Evolutionary conservation across 2,113 vertebrate genomes (phyloP).

Genomic region (Megaptera novaeangliae): DNA sequence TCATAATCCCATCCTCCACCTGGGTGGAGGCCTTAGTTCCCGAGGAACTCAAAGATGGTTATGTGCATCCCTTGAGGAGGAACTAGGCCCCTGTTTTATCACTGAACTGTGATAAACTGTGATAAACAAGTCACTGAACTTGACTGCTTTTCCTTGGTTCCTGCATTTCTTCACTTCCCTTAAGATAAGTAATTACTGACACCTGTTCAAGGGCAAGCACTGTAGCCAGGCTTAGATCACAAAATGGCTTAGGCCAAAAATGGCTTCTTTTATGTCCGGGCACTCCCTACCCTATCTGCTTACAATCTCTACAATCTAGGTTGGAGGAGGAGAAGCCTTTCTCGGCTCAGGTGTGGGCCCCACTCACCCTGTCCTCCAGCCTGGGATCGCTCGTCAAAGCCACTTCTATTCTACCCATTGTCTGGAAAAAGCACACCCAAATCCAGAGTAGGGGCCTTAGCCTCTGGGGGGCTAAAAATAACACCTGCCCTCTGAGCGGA

Average conservation of each 20-base stretch:
- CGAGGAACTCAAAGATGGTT: not conserved
- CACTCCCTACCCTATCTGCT: not conserved
- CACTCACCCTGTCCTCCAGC: not conserved
- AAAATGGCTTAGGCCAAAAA: not conserved
- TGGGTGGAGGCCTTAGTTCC: not conserved
- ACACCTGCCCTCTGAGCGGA: not conserved
- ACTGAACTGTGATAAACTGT: no score
- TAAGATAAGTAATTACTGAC: not conserved
- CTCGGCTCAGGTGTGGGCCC: not conserved
- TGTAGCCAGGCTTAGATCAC: not conserved
- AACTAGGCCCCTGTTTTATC: not conserved
- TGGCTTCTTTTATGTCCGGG: not conserved
- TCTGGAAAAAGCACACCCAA: not conserved
- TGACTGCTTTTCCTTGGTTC: not conserved
- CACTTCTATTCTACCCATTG: not conserved
- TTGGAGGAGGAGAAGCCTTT: not conserved
- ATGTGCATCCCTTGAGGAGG: not conserved
- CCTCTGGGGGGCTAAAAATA: no score
- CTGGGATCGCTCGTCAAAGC: not conserved
- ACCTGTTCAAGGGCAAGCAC: no score
- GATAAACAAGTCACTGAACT: not conserved
- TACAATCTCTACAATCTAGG: not conserved
- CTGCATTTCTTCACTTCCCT: not conserved
- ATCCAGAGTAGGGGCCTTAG: not conserved
- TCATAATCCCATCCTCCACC: not conserved